Conservation (phyloP, 2,113 vertebrate genomes). For the Axis porcinus region DNA sequence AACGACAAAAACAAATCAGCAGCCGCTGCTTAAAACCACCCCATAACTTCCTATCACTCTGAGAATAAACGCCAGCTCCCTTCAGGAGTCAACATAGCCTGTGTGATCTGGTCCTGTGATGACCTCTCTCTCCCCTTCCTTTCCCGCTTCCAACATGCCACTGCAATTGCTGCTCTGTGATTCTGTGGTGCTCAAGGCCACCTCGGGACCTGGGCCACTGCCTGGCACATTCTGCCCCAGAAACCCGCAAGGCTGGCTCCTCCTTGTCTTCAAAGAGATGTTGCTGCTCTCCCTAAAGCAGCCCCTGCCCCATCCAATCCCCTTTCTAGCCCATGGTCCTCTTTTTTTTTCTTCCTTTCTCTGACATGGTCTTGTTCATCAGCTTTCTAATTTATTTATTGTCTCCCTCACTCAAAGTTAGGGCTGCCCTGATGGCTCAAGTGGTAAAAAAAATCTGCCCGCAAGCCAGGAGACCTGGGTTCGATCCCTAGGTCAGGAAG, state of each 20-base stretch:
- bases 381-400: neutral
- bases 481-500: neutral
- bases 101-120: rapidly evolving
- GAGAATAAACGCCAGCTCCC: neutral
- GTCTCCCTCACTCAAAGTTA: neutral
- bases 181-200: neutral
- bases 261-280: neutral
- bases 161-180: neutral
- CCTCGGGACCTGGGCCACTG: neutral
- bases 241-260: neutral
- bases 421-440: neutral
- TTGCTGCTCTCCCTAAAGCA: neutral
- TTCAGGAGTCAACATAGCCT: rapidly evolving
- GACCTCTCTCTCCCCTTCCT: neutral
- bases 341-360: neutral
- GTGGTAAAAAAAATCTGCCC: neutral
- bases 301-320: rapidly evolving
- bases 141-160: rapidly evolving
- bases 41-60: neutral
- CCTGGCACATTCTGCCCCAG: neutral
- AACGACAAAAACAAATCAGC: neutral
- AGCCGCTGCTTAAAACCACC: neutral
- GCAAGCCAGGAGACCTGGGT: neutral
- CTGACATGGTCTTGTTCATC: neutral
- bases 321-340: too few species aligned